Percentiles rank a stretch among this genome's conserved stretches.
Evolutionary conservation across 2,113 vertebrate genomes (phyloP).

Genomic region (Podilymbus podiceps): DNA sequence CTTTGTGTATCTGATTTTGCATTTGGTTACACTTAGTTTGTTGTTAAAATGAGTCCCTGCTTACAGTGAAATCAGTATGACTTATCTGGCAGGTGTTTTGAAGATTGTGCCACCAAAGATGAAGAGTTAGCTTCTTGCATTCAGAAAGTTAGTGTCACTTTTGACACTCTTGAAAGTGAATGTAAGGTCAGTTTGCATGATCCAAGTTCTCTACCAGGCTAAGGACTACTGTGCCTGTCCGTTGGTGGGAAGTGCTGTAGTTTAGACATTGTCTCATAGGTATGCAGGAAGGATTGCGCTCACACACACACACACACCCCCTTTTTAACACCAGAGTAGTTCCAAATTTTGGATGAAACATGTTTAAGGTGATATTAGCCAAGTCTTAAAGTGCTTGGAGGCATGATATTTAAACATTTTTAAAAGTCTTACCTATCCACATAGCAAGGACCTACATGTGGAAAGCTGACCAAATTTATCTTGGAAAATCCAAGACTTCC

Average conservation of each 20-base stretch:
- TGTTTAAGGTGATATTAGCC: neutral
- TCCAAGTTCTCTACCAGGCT: neutral
- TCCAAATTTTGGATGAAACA: neutral
- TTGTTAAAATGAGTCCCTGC: neutral
- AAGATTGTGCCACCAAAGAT: neutral
- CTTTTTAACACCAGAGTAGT: neutral
- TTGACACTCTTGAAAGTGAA: neutral
- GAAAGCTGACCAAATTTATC: neutral
- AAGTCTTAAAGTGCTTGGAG: neutral
- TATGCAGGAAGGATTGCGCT: neutral
- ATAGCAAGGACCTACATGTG: neutral
- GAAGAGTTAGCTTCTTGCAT: neutral
- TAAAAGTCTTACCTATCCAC: neutral
- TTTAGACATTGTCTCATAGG: neutral
- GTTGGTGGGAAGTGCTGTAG: neutral
- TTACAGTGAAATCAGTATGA: neutral
- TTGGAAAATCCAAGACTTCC: neutral
- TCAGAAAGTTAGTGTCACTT: neutral
- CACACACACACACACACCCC: fast-evolving
- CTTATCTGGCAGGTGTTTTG: neutral
- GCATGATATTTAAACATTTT: neutral
- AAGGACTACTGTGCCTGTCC: neutral
- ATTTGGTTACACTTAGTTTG: neutral
- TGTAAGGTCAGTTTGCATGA: neutral
- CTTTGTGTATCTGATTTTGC: neutral